Percentiles rank a stretch among this genome's conserved stretches.
Evolutionary conservation across 92 coral and sea anemone species (phyloP).

Genomic region (Palythoa caribaeorum): DNA sequence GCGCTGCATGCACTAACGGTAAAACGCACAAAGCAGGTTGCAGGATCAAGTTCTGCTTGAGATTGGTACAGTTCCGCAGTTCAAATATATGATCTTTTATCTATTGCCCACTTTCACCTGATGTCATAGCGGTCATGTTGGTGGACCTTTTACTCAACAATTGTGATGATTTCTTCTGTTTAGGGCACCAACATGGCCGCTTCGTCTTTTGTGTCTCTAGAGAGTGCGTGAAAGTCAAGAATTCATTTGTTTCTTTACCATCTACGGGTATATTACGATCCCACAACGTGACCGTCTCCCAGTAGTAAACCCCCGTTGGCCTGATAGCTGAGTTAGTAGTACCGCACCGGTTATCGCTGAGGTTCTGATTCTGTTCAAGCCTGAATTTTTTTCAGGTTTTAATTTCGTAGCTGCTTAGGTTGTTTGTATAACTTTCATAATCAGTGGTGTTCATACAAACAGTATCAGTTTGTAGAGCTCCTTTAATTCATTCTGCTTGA

Average conservation of each 20-base stretch:
- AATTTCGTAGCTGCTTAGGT: no score
- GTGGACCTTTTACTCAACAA: no score
- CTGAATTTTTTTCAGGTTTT: no score
- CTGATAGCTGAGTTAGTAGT: slow-evolving; percentile 6
- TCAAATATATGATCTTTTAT: slow-evolving; percentile 4
- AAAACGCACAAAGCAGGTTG: neutral
- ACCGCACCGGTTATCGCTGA: neutral
- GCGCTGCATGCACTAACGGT: neutral
- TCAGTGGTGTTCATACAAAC: slow-evolving; percentile 9
- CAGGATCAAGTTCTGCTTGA: neutral
- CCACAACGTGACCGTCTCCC: slow-evolving; percentile 5
- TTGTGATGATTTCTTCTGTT: no score
- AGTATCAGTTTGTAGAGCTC: slow-evolving; percentile 15
- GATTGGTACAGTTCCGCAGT: slow-evolving; percentile 1
- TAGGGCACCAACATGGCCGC: no score
- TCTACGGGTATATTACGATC: slow-evolving; percentile 11
- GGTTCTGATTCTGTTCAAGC: neutral
- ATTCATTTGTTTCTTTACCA: neutral
- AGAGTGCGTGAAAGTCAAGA: no score
- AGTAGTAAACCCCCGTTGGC: neutral
- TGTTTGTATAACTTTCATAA: neutral
- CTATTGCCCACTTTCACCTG: neutral
- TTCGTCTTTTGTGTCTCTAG: no score
- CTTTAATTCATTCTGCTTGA: slow-evolving; percentile 18
- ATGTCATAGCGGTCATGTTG: no score